Evolutionary conservation across 2,797 vertebrate species (phyloP).

Genomic region (Gadopsis bispinosus): DNA sequence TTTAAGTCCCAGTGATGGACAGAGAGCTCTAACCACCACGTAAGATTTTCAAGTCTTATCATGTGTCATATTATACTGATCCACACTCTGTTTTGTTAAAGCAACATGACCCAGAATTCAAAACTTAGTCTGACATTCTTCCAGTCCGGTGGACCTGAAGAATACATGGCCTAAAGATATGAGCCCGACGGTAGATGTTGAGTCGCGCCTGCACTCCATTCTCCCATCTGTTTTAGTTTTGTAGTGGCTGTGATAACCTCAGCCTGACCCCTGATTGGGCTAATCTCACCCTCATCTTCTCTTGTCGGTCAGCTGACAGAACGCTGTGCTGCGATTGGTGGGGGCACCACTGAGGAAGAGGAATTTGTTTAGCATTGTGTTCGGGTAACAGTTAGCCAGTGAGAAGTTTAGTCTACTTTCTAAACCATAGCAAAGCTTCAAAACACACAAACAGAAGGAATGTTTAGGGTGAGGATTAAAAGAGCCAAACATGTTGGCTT

Average conservation of each 20-base stretch:
- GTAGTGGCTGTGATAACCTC: slow-evolving; percentile 85
- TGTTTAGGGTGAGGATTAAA: slow-evolving; percentile 64
- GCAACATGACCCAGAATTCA: slow-evolving; percentile 69
- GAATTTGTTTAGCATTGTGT: slow-evolving; percentile 78
- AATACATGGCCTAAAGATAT: slow-evolving; percentile 74
- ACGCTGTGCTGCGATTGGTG: slow-evolving; percentile 65
- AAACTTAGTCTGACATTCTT: slow-evolving; percentile 75
- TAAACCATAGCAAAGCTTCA: slow-evolving; percentile 73
- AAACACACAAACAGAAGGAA: slow-evolving; percentile 68
- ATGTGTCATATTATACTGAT: slow-evolving; percentile 57
- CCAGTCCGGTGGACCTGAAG: slow-evolving; percentile 62
- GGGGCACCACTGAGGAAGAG: slow-evolving; percentile 56
- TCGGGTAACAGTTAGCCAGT: slow-evolving; percentile 70
- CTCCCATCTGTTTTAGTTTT: slow-evolving; percentile 87
- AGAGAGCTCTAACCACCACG: slow-evolving; percentile 20
- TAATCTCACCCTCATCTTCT: slow-evolving; percentile 81
- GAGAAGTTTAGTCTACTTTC: slow-evolving; percentile 79
- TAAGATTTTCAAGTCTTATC: slow-evolving; percentile 57
- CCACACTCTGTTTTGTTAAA: slow-evolving; percentile 56
- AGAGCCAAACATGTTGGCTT: slow-evolving; percentile 49
- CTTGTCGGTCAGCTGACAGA: slow-evolving; percentile 79
- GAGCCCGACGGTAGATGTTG: slow-evolving; percentile 74
- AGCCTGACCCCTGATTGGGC: slow-evolving; percentile 82
- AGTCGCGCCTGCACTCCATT: slow-evolving; percentile 64
- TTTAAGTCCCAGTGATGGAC: neutral